Conservation (phyloP, 2,888 invertebrate species). For the Lagria hirta region DNA sequence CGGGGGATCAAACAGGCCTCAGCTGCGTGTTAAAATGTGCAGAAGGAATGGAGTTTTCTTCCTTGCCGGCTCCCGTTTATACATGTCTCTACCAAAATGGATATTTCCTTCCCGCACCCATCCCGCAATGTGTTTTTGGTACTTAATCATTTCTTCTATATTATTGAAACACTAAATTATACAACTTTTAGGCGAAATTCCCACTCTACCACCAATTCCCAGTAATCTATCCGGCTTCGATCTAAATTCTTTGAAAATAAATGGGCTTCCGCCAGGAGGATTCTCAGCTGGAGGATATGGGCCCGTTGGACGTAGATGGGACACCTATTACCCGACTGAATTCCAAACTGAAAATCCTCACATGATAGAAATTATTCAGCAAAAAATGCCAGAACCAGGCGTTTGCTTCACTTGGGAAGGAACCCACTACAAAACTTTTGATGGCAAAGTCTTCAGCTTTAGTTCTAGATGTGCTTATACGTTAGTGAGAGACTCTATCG, state of each 20-base stretch:
- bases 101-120: constrained; percentile 65
- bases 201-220: too few relatives aligned
- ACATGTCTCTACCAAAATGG: constrained; percentile 69
- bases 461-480: constrained; percentile 76
- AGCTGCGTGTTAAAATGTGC: constrained; percentile 71
- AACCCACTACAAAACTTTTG: constrained; percentile 79
- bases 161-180: constrained; percentile 1
- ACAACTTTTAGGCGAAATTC: too few relatives aligned
- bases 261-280: too few relatives aligned
- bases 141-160: constrained; percentile 43
- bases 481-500: constrained; percentile 67
- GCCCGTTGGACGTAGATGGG: too few relatives aligned
- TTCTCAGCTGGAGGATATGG: too few relatives aligned
- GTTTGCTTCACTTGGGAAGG: constrained; percentile 79
- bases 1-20: constrained; percentile 61
- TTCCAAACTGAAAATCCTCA: neutral
- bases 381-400: constrained; percentile 61
- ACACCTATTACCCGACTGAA: too few relatives aligned
- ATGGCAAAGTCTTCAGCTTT: constrained; percentile 74
- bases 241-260: too few relatives aligned
- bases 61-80: constrained; percentile 63
- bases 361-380: too few relatives aligned
- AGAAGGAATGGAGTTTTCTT: constrained; percentile 62
- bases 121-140: constrained; percentile 74
- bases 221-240: too few relatives aligned